Base-by-base conservation (phyloP, 30 jellyfish, hydroid and myxozoan genomes). In the Aurelia coerulea region DNA sequence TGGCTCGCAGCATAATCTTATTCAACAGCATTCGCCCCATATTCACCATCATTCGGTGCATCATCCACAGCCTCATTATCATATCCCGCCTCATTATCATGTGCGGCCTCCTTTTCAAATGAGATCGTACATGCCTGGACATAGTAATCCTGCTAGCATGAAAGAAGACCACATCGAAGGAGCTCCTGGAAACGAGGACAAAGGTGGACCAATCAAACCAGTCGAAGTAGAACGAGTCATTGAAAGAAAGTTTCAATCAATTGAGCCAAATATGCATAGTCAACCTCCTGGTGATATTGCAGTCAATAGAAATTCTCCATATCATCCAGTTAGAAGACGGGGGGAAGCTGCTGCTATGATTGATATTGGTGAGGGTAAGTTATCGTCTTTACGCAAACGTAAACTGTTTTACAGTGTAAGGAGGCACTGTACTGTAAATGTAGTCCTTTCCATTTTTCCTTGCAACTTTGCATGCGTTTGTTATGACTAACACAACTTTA, bases 341-440 rank as follows among this genome's bases (percentile, higher is more conserved):
- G 99, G 99, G 54, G 99, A 94, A 78, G 99, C 99, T 32, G 99
- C 99, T 4, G 99, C 99, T 50, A 89, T 94, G 97, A 96, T 94
- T 37, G 99, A 94, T 77, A 94, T 94, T 60, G 99, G 97, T n/a
- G 97, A 94, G 60, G 99, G 99, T 94, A 77, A 52, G 88, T 54
- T 10, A 46, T 46, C 56, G 11, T 46, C 56, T 9, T 46, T 9
- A 37, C 7, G 56, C 10, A 46, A 46, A 6, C 7, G 56, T 46
- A 4, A 46, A 46, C 15, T 46, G 56, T n/a, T 39, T 39, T 39
- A 39, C 9, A 39, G 50, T 1, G 50, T 39, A 1, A 39, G 50
- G 9, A 39, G 46, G 46, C 2, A 1, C 46, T 37, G 46, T 39
- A 39, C 2, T 0, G 50, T 39, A 39, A 39, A 39, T 39, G 5